These are phyloP conservation scores for Calliopsis andreniformis DNA, from an alignment of 1,140 invertebrate species.

Conservation along the genomic window DNA sequence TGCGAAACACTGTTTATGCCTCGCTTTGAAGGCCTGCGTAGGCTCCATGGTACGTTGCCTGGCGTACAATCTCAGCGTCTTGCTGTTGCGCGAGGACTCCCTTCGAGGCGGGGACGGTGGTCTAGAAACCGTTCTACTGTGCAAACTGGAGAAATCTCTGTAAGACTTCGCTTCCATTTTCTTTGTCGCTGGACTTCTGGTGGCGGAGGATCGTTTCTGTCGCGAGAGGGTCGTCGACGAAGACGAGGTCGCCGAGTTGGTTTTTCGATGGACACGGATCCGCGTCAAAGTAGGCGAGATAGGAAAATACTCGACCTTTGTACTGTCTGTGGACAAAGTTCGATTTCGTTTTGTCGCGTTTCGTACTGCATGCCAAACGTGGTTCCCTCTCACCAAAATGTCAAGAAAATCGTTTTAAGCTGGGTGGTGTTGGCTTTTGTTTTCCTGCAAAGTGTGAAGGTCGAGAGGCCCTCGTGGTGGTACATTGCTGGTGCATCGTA, in stretches of 20 bases:
- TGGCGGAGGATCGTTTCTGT: not conserved
- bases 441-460: conserved; percentile 36
- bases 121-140: conserved; percentile 49
- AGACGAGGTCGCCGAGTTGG: conserved; percentile 66
- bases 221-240: conserved; percentile 55
- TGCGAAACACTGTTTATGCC: conserved; percentile 84
- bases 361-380: not conserved
- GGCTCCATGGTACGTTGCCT: conserved; percentile 29
- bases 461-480: conserved; percentile 16
- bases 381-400: conserved; percentile 70
- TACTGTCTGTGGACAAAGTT: conserved; percentile 85
- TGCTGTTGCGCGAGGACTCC: conserved; percentile 88
- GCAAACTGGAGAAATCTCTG: not conserved
- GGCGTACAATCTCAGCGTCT: conserved; percentile 85
- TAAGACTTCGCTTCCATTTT: not conserved
- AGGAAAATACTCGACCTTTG: conserved; percentile 90
- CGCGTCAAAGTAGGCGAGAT: conserved; percentile 89
- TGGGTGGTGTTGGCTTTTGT: conserved; percentile 34
- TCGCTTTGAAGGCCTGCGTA: conserved; percentile 61
- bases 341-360: conserved; percentile 47
- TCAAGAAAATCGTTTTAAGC: conserved; percentile 45
- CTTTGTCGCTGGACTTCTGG: not conserved
- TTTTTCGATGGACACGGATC: conserved; percentile 88
- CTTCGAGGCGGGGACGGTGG: conserved; percentile 87
- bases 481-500: conserved; percentile 47